Evolutionary conservation across 1,140 invertebrate species (phyloP), one percentile per base, ranked within the genome.

Genomic region (Physella acuta): DNA sequence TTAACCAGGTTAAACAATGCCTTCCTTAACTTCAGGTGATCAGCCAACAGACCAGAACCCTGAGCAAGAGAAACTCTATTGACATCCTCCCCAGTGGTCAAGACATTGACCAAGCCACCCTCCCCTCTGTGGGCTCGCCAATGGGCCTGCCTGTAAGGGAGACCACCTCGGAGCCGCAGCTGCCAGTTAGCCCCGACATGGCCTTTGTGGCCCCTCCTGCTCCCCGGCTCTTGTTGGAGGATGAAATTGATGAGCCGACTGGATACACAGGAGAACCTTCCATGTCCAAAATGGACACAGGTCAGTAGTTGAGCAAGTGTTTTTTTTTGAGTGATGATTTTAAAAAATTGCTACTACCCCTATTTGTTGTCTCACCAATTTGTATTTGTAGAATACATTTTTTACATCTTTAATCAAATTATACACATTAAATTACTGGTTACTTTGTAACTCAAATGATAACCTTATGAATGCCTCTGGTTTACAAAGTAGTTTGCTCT

Each of bases 31-130:
- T 52, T n/a, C 39, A 68, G 66, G 56, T 51, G 2, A 68, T 68
- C 24, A 34, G 53, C 17, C 66, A 68, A 30, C 34, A 39, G 39
- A 59, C 8, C 14, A 60, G 56, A 37, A 39, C 66, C 34, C 73
- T 82, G 1, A 78, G 67, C 56, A 83, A 83, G 61, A 71, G 81
- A 26, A 80, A 77, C 44, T 83, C 82, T 5, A 75, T 83, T 30
- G 82, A 83, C 60, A 63, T 81, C 16, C 71, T 81, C 51, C 78
- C 82, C 28, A 67, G 65, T 60, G 66, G 66, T n/a, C 59, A 67
- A 20, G 61, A 55, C 34, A 20, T 20, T 52, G 63, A 70, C 24
- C 63, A 44, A 69, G 71, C 1, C 34, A 71, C 14, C 44, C 68
- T 44, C 55, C 72, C 39, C 31, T 53, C 17, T 24, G 33, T 63